phyloP scores from a whole-genome alignment of 2,797 vertebrate species.

The Lepilemur ruficaudatus region DNA sequence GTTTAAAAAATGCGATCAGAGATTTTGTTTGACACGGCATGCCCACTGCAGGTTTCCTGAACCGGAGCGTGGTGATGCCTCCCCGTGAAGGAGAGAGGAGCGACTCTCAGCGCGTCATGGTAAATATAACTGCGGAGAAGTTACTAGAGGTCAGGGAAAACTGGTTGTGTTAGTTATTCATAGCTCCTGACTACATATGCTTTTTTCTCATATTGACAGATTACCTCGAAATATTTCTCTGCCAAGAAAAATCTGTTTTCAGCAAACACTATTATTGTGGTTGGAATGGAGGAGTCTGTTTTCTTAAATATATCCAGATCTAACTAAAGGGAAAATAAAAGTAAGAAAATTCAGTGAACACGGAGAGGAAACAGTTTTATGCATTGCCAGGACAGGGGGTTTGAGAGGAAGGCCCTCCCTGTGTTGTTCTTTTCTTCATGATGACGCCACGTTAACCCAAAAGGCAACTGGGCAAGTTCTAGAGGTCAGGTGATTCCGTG shows the following conservation, averaged over 20 bases:
- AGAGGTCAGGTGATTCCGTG: not conserved
- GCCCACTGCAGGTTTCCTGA: not conserved
- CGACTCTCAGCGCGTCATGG: not conserved
- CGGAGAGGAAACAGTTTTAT: not conserved
- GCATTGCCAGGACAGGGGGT: too few species aligned
- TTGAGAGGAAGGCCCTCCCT: not conserved
- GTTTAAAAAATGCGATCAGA: not conserved
- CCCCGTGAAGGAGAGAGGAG: not conserved
- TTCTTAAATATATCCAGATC: slow-evolving; percentile 49
- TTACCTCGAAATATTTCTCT: slow-evolving; percentile 25
- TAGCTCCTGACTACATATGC: not conserved
- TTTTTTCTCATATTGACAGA: not conserved
- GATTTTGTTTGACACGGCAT: not conserved
- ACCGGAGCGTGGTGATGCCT: not conserved
- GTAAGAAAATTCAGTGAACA: not conserved
- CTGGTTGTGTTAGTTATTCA: not conserved
- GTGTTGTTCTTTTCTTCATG: not conserved
- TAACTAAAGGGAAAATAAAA: slow-evolving; percentile 31
- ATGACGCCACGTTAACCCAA: not conserved
- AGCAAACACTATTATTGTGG: not conserved
- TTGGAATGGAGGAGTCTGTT: not conserved
- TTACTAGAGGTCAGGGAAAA: not conserved
- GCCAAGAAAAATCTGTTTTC: slow-evolving; percentile 28
- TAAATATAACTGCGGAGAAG: not conserved
- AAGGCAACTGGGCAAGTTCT: not conserved